Evolutionary conservation across 2,888 invertebrate genomes (phyloP), one percentile per base, ranked within the genome.

Genomic region (Craniophora ligustri): DNA sequence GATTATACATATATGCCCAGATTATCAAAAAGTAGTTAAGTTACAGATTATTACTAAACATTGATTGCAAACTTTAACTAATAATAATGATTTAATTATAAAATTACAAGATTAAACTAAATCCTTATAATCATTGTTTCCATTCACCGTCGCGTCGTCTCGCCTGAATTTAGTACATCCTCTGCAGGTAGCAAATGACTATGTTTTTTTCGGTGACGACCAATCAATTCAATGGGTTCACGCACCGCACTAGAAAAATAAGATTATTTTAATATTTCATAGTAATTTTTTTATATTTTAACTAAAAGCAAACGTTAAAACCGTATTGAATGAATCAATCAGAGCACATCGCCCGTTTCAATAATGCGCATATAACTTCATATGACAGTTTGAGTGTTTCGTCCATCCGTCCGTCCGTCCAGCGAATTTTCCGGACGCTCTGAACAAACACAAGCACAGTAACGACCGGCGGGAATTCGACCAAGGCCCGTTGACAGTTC

Each of bases 371-470:
- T 26, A 26, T n/a, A 26, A n/a, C 26, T 4, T 4, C n/a, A 26
- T 26, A 26, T n/a, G 26, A n/a, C 26, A 26, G 26, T 16, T n/a
- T 6, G 10, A 15, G 5, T 28, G 32, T 16, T 14, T 34, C 15
- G 15, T 8, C 8, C 23, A 8, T 23, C 23, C 19, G 11, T n/a
- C 14, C 7, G 38, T 8, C 23, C 18, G 41, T 8, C 23, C 13
- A 11, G 15, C 31, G 54, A 47, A 48, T 36, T 47, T 53, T 47
- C 26, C n/a, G 45, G 3, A 34, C 62, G 28, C 55, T 40, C 67
- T 75, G 74, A 65, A 73, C 75, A 77, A 78, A 78, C 57, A 81
- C 83, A 83, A 83, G 73, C 70, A 64, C 47, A 65, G 50, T 83
- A 82, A 83, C 83, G 83, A 83, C 65, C 47, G 40, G 0, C 14